Percentiles rank a stretch among this genome's conserved stretches.
Evolutionary conservation across 2,113 vertebrate species (phyloP).

Genomic region (Tetrax tetrax): DNA sequence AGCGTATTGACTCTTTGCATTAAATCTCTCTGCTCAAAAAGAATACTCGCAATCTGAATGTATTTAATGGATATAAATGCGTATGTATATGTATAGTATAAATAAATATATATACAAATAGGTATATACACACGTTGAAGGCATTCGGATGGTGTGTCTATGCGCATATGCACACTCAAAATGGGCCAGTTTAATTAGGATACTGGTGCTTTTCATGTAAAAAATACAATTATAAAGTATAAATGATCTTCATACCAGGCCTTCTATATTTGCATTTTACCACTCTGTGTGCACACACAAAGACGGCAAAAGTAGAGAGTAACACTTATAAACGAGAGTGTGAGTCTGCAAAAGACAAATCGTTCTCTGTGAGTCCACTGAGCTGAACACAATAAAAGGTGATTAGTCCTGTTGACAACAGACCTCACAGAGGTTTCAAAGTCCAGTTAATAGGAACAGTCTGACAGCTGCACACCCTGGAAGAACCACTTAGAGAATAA

Average conservation of each 20-base stretch:
- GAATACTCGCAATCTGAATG: neutral
- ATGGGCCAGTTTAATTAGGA: neutral
- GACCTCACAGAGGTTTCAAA: conserved; percentile 1
- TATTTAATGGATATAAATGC: neutral
- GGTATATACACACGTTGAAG: neutral
- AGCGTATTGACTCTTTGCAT: neutral
- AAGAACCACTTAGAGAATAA: neutral
- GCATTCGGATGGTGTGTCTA: neutral
- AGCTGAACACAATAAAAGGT: neutral
- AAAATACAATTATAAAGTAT: neutral
- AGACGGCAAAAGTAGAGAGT: neutral
- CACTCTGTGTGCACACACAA: neutral
- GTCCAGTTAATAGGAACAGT: conserved; percentile 4
- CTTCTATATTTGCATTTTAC: neutral
- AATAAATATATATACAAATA: neutral
- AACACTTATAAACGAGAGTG: neutral
- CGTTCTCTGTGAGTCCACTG: neutral
- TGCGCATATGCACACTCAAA: neutral
- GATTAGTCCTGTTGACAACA: neutral
- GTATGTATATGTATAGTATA: neutral
- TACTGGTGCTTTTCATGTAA: neutral
- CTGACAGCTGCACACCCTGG: neutral
- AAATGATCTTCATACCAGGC: neutral
- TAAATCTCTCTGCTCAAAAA: neutral
- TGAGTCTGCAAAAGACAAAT: neutral